Percentiles rank a stretch among this genome's conserved stretches.
These are phyloP conservation scores for Glossosoma conforme DNA, from an alignment of 1,140 invertebrate species.

Conservation along the genomic window DNA sequence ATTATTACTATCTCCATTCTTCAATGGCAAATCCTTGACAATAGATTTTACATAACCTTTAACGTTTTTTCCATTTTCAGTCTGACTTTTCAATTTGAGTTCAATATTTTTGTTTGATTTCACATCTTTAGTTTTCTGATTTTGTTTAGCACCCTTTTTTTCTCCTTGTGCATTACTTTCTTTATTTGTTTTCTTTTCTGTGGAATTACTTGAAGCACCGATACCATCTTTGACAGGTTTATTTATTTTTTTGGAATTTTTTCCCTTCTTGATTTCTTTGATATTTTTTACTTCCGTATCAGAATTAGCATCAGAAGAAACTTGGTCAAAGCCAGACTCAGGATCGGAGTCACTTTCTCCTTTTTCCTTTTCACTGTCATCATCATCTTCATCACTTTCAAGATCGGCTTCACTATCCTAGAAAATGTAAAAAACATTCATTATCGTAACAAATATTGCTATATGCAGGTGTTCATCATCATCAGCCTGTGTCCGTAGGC, in stretches of 20 bases:
- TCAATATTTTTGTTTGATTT: not conserved
- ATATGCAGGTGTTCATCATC: too few species aligned
- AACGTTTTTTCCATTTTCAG: conserved; percentile 1
- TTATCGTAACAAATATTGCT: not conserved
- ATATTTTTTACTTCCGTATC: conserved; percentile 6
- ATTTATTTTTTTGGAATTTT: conserved; percentile 7
- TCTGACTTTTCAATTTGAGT: not conserved
- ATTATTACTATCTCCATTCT: too few species aligned
- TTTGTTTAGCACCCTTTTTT: conserved; percentile 3
- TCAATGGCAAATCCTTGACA: too few species aligned
- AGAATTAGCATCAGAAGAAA: conserved; percentile 10
- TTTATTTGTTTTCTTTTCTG: too few species aligned
- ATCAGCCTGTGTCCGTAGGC: too few species aligned
- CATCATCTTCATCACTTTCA: conserved; percentile 6
- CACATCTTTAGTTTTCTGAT: not conserved
- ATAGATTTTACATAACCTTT: not conserved
- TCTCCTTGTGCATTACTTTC: too few species aligned
- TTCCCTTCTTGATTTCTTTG: conserved; percentile 3
- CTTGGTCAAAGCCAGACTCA: conserved; percentile 21
- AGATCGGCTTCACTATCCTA: conserved; percentile 26
- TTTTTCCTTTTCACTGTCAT: not conserved
- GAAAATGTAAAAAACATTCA: not conserved
- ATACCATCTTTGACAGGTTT: conserved; percentile 4
- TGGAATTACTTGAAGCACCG: too few species aligned
- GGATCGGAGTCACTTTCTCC: conserved; percentile 1